A percentile compares a stretch with the other conserved stretches of the same genome.
Evolutionary conservation across 2,888 invertebrate genomes (phyloP).

Genomic region (Tenodera sinensis): DNA sequence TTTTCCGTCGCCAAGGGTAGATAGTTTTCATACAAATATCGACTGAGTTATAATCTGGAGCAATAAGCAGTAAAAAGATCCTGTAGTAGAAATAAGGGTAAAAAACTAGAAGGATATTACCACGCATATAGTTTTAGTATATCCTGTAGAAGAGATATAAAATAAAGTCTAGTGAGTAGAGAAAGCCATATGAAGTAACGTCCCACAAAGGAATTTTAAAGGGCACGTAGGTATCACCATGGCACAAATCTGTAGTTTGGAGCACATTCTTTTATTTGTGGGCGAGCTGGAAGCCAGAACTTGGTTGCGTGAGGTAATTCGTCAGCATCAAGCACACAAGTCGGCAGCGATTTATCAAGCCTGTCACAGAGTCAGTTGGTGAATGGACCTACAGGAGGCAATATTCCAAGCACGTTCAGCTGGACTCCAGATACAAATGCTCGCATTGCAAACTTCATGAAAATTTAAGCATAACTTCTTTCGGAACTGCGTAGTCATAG

Average conservation of each 20-base stretch:
- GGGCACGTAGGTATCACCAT: too few species aligned
- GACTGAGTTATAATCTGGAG: too few species aligned
- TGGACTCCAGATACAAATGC: not conserved
- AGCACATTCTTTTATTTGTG: not conserved
- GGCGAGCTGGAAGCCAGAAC: not conserved
- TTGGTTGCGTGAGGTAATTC: not conserved
- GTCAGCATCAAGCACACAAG: not conserved
- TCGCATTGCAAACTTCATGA: not conserved
- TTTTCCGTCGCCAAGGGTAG: too few species aligned
- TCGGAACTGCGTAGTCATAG: not conserved
- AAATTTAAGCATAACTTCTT: not conserved
- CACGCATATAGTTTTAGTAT: too few species aligned
- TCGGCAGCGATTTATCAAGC: not conserved
- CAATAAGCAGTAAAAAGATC: too few species aligned
- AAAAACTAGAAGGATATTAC: too few species aligned
- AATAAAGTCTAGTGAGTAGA: too few species aligned
- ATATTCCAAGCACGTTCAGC: not conserved
- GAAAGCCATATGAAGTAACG: too few species aligned
- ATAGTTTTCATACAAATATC: too few species aligned
- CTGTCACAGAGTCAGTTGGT: not conserved
- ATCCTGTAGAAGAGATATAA: too few species aligned
- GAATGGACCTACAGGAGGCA: not conserved
- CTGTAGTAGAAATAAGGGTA: too few species aligned
- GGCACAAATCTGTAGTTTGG: not conserved
- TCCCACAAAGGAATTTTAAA: too few species aligned